phyloP scores from a whole-genome alignment of 2,113 vertebrate genomes.

The Himantopus leucocephalus region DNA sequence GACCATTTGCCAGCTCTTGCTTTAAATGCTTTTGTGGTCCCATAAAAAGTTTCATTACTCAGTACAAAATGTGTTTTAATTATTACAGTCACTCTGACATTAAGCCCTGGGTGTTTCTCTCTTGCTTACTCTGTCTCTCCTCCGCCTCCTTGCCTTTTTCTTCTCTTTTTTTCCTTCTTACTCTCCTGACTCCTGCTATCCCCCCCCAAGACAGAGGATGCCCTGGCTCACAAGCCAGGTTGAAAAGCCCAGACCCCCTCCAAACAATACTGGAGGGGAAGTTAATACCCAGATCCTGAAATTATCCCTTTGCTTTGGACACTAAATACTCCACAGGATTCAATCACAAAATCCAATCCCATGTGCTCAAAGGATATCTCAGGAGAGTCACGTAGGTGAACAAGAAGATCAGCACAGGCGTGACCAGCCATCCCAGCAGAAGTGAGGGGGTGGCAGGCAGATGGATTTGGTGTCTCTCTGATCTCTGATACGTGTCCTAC shows the following conservation, averaged over 20 bases:
- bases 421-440: background rate
- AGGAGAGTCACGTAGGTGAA: background rate
- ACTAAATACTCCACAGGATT: background rate
- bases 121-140: background rate
- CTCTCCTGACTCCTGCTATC: background rate
- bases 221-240: background rate
- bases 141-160: background rate
- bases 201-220: background rate
- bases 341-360: background rate
- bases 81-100: conserved; percentile 46
- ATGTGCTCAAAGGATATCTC: background rate
- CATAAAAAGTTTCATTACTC: conserved; percentile 67
- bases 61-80: conserved; percentile 51
- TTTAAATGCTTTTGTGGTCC: conserved; percentile 63
- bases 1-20: conserved; percentile 40
- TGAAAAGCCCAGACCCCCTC: background rate
- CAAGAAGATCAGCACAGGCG: background rate
- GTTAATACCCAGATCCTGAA: background rate
- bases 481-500: background rate
- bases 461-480: background rate
- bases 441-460: background rate
- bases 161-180: background rate
- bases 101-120: conserved; percentile 52
- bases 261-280: background rate
- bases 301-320: background rate